Evolutionary conservation across 2,113 vertebrate species (phyloP).

Genomic region (Hydrolagus affinis): DNA sequence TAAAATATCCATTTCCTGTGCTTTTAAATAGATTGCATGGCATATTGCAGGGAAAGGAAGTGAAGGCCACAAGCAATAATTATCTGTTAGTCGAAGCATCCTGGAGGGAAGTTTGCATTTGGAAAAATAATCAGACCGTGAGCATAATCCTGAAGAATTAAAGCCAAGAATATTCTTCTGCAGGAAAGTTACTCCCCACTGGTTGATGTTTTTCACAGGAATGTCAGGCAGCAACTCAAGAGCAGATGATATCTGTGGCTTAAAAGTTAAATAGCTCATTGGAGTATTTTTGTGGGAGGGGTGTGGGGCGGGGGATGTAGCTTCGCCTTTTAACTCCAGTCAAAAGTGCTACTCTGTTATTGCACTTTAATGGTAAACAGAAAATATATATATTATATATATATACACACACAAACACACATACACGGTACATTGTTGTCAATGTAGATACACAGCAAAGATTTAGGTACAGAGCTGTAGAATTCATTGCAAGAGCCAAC

Average conservation of each 20-base stretch:
- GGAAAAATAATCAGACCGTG: background rate
- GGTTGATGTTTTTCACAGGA: background rate
- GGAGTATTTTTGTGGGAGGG: no score
- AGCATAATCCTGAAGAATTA: constrained; percentile 4
- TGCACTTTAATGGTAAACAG: background rate
- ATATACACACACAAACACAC: no score
- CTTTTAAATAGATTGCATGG: background rate
- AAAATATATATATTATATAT: background rate
- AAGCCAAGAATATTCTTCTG: background rate
- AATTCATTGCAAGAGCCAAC: background rate
- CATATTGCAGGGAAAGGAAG: constrained; percentile 37
- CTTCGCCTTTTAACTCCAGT: background rate
- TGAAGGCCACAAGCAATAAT: constrained; percentile 38
- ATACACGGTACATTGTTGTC: background rate
- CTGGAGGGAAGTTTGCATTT: constrained; percentile 26
- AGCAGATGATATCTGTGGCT: background rate
- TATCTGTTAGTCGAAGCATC: constrained; percentile 32
- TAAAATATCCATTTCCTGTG: background rate
- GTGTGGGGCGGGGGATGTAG: no score
- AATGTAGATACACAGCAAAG: no score
- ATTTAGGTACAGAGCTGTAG: no score
- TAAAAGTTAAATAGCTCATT: background rate
- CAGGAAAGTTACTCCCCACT: background rate
- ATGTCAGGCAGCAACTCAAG: background rate
- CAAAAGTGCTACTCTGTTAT: background rate